Percentiles rank a stretch among this genome's conserved stretches.
phyloP scores from a whole-genome alignment of 2,797 vertebrate species.

The Scomberomorus guttatus region DNA sequence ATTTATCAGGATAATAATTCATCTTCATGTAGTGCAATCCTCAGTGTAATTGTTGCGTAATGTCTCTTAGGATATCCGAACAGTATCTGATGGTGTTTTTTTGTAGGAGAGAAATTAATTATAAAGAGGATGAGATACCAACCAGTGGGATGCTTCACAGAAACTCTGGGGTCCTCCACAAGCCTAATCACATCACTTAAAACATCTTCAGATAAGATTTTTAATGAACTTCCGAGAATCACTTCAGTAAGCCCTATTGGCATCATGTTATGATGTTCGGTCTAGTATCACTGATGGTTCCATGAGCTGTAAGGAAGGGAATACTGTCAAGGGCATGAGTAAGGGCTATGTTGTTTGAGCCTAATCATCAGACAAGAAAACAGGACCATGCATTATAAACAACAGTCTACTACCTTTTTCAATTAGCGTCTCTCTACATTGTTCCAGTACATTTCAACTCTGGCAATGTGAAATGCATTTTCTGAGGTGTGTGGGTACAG shows the following conservation, averaged over 20 bases:
- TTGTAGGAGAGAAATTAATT: slow-evolving; percentile 72
- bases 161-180: slow-evolving; percentile 70
- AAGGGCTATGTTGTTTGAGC: background rate
- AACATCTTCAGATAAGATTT: slow-evolving; percentile 76
- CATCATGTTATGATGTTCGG: slow-evolving; percentile 39
- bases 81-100: slow-evolving; percentile 61
- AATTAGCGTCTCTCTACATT: slow-evolving; percentile 10
- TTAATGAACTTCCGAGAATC: slow-evolving; percentile 73
- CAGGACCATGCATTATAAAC: slow-evolving; percentile 8
- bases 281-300: slow-evolving; percentile 30
- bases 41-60: slow-evolving; percentile 67
- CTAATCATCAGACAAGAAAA: slow-evolving; percentile 17
- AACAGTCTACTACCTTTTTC: slow-evolving; percentile 2
- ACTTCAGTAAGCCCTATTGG: slow-evolving; percentile 63
- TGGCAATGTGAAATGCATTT: background rate
- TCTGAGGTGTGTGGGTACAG: background rate
- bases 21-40: slow-evolving; percentile 42
- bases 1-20: slow-evolving; percentile 61
- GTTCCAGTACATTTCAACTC: slow-evolving; percentile 6
- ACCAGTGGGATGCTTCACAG: slow-evolving; percentile 61
- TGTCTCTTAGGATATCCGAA: slow-evolving; percentile 67
- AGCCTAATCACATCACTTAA: slow-evolving; percentile 76
- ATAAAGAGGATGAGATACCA: slow-evolving; percentile 73
- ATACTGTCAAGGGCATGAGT: slow-evolving; percentile 14
- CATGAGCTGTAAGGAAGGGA: slow-evolving; percentile 31